Evolutionary conservation across 1,140 invertebrate genomes (phyloP), one percentile per base, ranked within the genome.

Genomic region (Antheraea mylitta): DNA sequence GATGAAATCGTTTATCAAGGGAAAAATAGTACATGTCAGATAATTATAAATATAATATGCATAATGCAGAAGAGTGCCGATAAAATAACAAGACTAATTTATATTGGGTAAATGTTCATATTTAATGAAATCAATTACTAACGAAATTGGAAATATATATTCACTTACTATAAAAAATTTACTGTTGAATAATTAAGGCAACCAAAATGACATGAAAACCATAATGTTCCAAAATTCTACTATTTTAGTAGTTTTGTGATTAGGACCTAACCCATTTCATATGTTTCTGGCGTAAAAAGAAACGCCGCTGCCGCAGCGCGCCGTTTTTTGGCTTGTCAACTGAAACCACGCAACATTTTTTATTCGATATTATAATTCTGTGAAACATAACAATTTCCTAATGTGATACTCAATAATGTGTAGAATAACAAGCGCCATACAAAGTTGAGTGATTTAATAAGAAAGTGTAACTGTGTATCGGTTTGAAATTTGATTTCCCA

Each of bases 301-400:
- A 89, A 83, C 87, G 86, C 84, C 73, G 64, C 76, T 85, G 86
- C 84, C 73, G 64, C 76, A 87, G 89, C 89, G 90, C 90, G 91
- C 90, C 90, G 90, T 91, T 92, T 93, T 92, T 93, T 92, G 87
- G 92, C 92, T 93, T 92, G 89, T 92, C 91, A 91, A 92, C 82
- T 71, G 86, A 91, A 90, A 91, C 90, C 90, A 91, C 90, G 90
- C 90, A 92, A 90, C 88, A 89, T 83, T 86, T 91, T 89, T 85
- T 78, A 73, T 70, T 82, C 74, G 80, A 71, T 79, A 30, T 53
- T 53, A 69, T 83, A 85, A 80, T 85, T 80, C 82, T 82, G 77
- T 72, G 82, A 90, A 91, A 83, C 78, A 73, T 80, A 84, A 66
- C 76, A 82, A 74, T 83, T 85, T 76, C 76, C 82, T 73, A 79